phyloP scores from a whole-genome alignment of 1,140 invertebrate species.

The Anadara kagoshimensis region DNA sequence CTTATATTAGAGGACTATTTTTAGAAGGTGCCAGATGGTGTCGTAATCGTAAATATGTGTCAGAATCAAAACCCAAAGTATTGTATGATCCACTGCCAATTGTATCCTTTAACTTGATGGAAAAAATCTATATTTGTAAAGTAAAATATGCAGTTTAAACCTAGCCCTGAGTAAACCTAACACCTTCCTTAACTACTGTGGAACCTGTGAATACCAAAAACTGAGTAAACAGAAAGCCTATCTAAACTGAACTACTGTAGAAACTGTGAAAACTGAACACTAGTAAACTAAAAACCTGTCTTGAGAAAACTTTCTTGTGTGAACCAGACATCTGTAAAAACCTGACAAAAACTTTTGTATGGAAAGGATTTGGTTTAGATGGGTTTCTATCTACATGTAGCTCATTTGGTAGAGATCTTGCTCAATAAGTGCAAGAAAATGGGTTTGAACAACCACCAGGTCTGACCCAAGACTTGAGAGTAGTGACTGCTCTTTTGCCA shows the following conservation, averaged over 20 bases:
- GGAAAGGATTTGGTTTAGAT: too few species aligned
- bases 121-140: neutral
- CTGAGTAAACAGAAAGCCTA: neutral
- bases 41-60: constrained; percentile 57
- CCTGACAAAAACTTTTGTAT: too few species aligned
- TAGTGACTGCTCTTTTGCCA: too few species aligned
- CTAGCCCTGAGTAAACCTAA: neutral
- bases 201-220: neutral
- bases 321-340: too few species aligned
- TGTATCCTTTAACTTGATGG: constrained; percentile 67
- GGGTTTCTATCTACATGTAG: too few species aligned
- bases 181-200: neutral
- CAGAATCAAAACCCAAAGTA: constrained; percentile 70
- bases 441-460: too few species aligned
- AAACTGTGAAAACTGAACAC: too few species aligned
- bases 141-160: neutral
- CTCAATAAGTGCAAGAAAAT: too few species aligned
- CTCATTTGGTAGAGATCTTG: too few species aligned
- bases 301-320: too few species aligned
- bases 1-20: constrained; percentile 71
- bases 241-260: neutral
- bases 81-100: constrained; percentile 72
- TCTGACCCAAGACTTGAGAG: too few species aligned
- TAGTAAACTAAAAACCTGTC: too few species aligned
- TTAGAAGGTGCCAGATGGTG: constrained; percentile 73